Conservation (phyloP, 2,888 invertebrate species). For the Dromius quadrimaculatus region DNA sequence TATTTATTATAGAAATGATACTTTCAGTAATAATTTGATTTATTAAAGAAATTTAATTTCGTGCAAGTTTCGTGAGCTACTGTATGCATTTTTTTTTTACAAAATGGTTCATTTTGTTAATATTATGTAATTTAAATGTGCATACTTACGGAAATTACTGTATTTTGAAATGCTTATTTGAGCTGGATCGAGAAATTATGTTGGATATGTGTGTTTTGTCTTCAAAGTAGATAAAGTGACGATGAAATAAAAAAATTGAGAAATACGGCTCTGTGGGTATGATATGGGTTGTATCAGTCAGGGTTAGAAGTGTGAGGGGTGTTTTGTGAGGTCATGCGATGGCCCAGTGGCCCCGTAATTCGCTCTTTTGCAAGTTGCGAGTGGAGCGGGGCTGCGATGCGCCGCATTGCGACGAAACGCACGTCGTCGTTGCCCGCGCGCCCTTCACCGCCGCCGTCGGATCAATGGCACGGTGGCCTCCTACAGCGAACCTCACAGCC, state of each 20-base stretch:
- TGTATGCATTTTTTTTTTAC: no score
- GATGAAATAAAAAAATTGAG: neutral
- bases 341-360: slow-evolving; percentile 50
- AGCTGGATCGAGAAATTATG: no score
- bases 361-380: slow-evolving; percentile 48
- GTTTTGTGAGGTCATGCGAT: slow-evolving; percentile 39
- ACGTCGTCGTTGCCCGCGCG: slow-evolving; percentile 39
- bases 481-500: slow-evolving; percentile 22
- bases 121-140: no score
- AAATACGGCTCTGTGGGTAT: slow-evolving; percentile 26
- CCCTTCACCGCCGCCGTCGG: slow-evolving; percentile 35
- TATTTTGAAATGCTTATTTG: no score
- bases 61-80: no score
- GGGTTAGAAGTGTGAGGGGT: slow-evolving; percentile 18
- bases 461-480: slow-evolving; percentile 40
- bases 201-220: neutral
- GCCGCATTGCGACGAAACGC: slow-evolving; percentile 43
- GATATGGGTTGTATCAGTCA: neutral
- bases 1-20: no score
- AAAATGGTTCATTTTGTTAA: no score
- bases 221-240: neutral
- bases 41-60: no score
- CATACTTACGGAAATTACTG: no score
- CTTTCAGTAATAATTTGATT: no score
- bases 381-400: slow-evolving; percentile 41